Percentiles rank a stretch among this genome's conserved stretches.
These are phyloP conservation scores for Rhadina sibilatrix DNA, from an alignment of 2,113 vertebrate genomes.

Conservation along the genomic window DNA sequence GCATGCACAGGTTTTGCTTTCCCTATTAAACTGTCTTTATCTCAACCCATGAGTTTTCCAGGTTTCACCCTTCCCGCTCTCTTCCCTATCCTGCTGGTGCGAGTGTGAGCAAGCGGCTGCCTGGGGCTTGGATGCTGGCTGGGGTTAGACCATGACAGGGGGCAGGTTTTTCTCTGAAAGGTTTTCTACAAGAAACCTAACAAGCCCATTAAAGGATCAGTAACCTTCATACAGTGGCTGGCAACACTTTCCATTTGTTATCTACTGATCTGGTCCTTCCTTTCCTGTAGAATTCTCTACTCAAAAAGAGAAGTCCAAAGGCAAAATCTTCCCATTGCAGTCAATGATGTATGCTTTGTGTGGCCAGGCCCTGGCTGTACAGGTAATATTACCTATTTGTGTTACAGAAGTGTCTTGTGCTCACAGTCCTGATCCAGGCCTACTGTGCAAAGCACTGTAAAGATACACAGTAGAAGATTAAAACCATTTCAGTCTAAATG, in stretches of 20 bases:
- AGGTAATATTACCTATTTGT: neutral
- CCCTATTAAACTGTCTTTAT: neutral
- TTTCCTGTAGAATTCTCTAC: neutral
- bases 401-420: neutral
- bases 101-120: accelerated
- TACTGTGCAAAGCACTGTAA: neutral
- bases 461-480: neutral
- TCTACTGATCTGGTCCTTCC: neutral
- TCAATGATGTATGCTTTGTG: neutral
- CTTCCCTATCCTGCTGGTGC: neutral
- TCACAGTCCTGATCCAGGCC: neutral
- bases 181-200: neutral
- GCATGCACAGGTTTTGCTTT: neutral
- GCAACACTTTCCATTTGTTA: neutral
- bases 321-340: neutral
- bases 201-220: neutral
- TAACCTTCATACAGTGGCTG: neutral
- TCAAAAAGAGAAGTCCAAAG: neutral
- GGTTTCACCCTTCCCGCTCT: neutral
- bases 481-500: neutral
- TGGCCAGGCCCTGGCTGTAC: neutral
- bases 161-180: neutral
- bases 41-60: neutral
- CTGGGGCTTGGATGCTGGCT: neutral
- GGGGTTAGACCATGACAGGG: neutral